Conservation (phyloP, 2,113 vertebrate species). For the Podocnemis expansa region DNA sequence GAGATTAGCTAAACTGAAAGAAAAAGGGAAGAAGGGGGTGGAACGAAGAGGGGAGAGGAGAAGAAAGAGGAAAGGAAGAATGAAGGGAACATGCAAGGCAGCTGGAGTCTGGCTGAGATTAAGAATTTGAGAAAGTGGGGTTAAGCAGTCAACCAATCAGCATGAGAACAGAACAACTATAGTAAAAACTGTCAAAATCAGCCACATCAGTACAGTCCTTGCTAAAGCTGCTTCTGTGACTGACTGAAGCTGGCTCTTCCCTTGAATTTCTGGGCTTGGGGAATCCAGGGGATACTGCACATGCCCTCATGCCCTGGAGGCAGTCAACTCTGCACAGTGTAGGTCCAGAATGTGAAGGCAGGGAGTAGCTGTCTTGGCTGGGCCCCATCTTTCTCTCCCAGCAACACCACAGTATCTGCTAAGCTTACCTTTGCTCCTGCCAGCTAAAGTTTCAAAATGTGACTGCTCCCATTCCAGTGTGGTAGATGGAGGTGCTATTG, state of each 20-base stretch:
- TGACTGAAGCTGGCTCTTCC: rapidly evolving
- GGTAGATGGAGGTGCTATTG: background rate
- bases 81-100: background rate
- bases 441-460: background rate
- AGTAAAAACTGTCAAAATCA: background rate
- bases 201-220: background rate
- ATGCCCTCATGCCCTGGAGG: background rate
- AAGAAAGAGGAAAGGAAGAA: background rate
- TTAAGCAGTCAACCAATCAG: background rate
- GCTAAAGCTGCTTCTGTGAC: background rate
- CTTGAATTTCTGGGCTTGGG: background rate
- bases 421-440: background rate
- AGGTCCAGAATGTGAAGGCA: background rate
- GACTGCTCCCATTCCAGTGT: background rate
- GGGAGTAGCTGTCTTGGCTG: background rate
- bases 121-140: background rate
- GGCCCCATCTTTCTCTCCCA: background rate
- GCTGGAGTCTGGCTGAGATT: background rate
- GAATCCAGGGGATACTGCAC: no score
- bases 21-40: background rate
- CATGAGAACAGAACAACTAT: background rate
- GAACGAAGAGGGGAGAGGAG: background rate
- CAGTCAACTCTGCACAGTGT: background rate
- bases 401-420: background rate
- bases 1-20: background rate